Base-by-base conservation (phyloP, 2,888 invertebrate species). In the Ischnus inquisitorius region DNA sequence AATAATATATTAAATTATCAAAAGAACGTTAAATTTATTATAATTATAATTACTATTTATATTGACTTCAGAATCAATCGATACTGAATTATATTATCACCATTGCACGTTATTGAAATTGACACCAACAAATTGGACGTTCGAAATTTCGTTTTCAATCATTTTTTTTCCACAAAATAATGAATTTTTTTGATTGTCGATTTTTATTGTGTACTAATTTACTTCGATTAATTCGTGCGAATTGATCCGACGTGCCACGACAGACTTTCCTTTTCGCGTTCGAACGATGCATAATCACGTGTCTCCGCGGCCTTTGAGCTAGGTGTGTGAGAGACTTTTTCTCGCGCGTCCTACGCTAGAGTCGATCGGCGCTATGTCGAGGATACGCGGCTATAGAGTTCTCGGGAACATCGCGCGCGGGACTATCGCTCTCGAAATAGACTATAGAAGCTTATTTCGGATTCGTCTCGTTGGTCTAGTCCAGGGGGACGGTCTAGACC, bases 391-490 rank as follows among this genome's bases (percentile, higher is more conserved):
- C 28, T 74, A 46, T 74, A 43, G 28, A 46, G 54, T n/a, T 54
- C 43, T 67, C 39, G 43, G 10, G 16, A 25, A 51, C 41, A 14
- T 77, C 39, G 48, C 65, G 14, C n/a, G 60, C 12, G 34, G 51
- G 60, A 8, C 19, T 85, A 86, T 88, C 87, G 86, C 88, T 86
- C 91, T 90, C 88, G 87, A 91, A 91, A 91, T 91, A 91, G 91
- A 89, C 89, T 88, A 90, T 89, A 88, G 89, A 89, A 87, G 88
- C 90, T 90, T 90, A 91, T 92, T 92, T 92, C 88, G 90, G 90
- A 91, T 90, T 87, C 87, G 90, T 88, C 89, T 87, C 79, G 89
- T 90, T 90, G 90, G 90, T 90, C 90, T 90, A 90, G 92, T 92
- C 90, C 90, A 91, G 88, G 8, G 41, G 88, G 84, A 85, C 89